phyloP scores from a whole-genome alignment of 2,113 vertebrate species.

The Circaetus gallicus region DNA sequence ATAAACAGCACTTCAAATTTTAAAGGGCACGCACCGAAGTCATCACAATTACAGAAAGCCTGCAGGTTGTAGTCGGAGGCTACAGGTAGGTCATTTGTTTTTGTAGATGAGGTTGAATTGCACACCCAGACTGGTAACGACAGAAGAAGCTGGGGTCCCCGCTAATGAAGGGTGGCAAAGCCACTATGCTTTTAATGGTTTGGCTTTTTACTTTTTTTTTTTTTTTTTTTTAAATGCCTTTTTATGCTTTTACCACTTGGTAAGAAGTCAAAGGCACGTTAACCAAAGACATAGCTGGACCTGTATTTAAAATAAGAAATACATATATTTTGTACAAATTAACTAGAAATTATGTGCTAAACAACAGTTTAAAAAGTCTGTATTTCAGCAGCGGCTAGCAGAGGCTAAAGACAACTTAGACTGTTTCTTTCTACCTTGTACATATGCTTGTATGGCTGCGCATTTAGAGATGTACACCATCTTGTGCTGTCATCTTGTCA shows the following conservation, averaged over 20 bases:
- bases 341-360: neutral
- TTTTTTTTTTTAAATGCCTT: neutral
- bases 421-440: neutral
- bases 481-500: neutral
- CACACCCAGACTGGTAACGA: no score
- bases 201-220: neutral
- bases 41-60: accelerated
- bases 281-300: neutral
- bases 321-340: neutral
- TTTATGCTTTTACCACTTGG: neutral
- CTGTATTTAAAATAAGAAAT: neutral
- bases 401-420: neutral
- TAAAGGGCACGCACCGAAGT: accelerated
- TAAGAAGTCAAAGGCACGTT: neutral
- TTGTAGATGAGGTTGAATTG: neutral
- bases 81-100: neutral
- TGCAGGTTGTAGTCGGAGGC: neutral
- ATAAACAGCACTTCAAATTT: neutral
- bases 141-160: neutral
- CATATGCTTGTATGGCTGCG: neutral
- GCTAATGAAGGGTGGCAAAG: neutral
- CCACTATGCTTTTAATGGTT: neutral
- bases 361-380: neutral
- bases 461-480: neutral
- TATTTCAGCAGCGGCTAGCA: neutral